These are phyloP conservation scores for Solenodon paradoxus DNA, from an alignment of 2,113 vertebrate species.

Conservation along the genomic window DNA sequence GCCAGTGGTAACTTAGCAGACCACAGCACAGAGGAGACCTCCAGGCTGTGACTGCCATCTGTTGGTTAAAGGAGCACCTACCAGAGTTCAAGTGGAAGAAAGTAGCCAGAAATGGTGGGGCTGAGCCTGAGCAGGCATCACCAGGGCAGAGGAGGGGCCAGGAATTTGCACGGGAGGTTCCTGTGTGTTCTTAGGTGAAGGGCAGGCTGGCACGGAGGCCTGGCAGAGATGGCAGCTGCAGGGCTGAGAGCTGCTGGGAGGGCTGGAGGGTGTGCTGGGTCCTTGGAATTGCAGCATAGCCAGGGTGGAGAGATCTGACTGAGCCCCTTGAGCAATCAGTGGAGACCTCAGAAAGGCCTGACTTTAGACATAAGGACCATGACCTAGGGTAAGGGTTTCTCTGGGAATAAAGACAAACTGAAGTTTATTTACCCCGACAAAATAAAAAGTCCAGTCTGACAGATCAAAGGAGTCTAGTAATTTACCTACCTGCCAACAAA, in stretches of 20 bases:
- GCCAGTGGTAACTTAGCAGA: background rate
- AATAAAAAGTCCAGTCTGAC: background rate
- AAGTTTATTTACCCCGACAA: background rate
- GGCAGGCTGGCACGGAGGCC: background rate
- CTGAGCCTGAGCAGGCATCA: background rate
- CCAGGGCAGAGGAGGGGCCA: background rate
- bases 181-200: background rate
- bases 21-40: background rate
- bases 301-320: background rate
- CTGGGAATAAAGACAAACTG: background rate
- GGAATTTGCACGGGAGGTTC: background rate
- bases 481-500: background rate
- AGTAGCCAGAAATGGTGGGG: background rate
- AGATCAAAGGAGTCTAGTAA: background rate
- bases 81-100: background rate
- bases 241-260: background rate
- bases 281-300: background rate
- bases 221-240: background rate
- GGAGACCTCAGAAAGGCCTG: background rate
- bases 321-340: background rate
- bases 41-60: rapidly evolving
- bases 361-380: background rate
- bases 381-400: background rate
- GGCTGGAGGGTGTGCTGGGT: rapidly evolving
- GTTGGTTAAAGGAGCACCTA: background rate